These are phyloP conservation scores for Sylvicola fuscatus DNA, from an alignment of 2,888 invertebrate genomes.

Conservation along the genomic window DNA sequence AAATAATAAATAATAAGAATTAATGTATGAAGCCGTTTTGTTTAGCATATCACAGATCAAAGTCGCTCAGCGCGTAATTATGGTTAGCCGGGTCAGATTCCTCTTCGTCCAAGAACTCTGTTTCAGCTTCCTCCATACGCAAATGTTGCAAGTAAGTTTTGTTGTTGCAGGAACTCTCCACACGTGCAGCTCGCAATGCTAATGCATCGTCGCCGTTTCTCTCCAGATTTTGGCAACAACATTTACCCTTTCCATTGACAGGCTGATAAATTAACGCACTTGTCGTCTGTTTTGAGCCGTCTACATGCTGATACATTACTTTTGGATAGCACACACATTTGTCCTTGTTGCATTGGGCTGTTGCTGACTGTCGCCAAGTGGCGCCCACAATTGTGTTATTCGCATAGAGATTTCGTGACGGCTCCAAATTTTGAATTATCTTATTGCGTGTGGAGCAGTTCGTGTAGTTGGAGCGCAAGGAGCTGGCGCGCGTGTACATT, in stretches of 20 bases:
- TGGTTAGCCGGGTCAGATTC: too few relatives aligned
- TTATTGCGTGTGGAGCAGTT: constrained; percentile 8
- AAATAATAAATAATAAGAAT: too few relatives aligned
- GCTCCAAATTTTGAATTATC: not conserved
- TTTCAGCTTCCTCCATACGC: too few relatives aligned
- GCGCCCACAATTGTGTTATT: constrained; percentile 9
- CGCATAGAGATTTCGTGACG: too few relatives aligned
- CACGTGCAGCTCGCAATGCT: not conserved
- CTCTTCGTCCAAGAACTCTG: too few relatives aligned
- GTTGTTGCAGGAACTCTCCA: too few relatives aligned
- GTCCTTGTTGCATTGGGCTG: constrained; percentile 3
- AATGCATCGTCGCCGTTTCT: not conserved
- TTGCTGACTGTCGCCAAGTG: constrained; percentile 10
- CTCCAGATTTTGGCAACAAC: not conserved
- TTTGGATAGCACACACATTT: constrained; percentile 4
- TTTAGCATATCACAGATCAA: too few relatives aligned
- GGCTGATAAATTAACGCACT: too few relatives aligned
- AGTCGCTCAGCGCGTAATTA: too few relatives aligned
- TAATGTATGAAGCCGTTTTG: too few relatives aligned
- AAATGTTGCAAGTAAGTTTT: too few relatives aligned
- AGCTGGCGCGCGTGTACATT: constrained; percentile 22
- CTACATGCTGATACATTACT: constrained; percentile 1
- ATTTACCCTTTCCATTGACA: not conserved
- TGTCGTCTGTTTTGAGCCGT: not conserved
- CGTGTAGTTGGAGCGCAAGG: constrained; percentile 21